A percentile compares a stretch with the other conserved stretches of the same genome.
These are phyloP conservation scores for Eledone cirrhosa DNA, from an alignment of 2,888 invertebrate species.

Conservation along the genomic window DNA sequence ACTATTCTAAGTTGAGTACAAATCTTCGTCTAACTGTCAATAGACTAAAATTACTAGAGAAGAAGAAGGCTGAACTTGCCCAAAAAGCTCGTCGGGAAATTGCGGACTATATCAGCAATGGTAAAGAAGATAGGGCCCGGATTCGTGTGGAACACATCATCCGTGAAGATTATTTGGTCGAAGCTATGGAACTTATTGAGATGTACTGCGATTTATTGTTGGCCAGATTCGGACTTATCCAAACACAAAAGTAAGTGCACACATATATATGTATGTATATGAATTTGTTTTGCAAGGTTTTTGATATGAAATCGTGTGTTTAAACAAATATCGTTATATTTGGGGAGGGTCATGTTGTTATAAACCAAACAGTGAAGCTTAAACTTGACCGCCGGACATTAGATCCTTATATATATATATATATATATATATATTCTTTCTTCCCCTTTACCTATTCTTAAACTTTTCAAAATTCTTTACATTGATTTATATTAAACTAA, in stretches of 20 bases:
- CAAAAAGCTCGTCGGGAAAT: constrained; percentile 97
- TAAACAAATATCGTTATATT: too few species aligned
- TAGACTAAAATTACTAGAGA: constrained; percentile 91
- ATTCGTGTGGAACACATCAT: constrained; percentile 99
- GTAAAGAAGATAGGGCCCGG: constrained; percentile 77
- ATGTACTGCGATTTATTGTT: constrained; percentile 98
- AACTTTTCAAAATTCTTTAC: background rate
- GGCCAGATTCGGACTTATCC: constrained; percentile 94
- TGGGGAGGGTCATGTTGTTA: too few species aligned
- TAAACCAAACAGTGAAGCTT: too few species aligned
- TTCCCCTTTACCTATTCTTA: background rate
- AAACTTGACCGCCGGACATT: too few species aligned
- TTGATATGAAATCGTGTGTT: too few species aligned
- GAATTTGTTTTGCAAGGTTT: too few species aligned
- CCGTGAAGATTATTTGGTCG: constrained; percentile 97
- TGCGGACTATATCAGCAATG: constrained; percentile 79
- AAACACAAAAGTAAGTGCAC: constrained; percentile 62
- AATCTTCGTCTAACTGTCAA: constrained; percentile 92
- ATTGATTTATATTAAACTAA: background rate
- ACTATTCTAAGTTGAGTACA: constrained; percentile 95
- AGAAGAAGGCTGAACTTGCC: constrained; percentile 92
- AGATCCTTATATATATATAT: background rate
- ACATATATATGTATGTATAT: background rate
- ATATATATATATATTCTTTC: background rate
- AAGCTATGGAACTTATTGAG: constrained; percentile 98